These are phyloP conservation scores for Neoascia interrupta DNA, from an alignment of 2,888 invertebrate species.

Conservation along the genomic window DNA sequence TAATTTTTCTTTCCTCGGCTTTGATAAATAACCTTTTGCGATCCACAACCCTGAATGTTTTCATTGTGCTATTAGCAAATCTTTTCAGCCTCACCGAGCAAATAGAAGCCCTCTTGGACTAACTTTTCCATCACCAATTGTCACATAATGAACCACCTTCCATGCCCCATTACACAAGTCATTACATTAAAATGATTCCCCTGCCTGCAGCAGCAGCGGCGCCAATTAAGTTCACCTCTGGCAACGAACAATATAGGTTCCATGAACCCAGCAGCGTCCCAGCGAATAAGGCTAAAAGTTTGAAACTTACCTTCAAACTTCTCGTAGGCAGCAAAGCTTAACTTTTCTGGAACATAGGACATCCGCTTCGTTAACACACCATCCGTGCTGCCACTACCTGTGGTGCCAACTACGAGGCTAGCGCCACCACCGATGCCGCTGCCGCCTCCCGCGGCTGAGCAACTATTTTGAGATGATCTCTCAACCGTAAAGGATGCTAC, in stretches of 20 bases:
- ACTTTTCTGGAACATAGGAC: conserved; percentile 90
- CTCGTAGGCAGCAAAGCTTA: conserved; percentile 92
- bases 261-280: background rate
- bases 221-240: conserved; percentile 28
- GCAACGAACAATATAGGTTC: conserved; percentile 51
- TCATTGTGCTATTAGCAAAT: no score
- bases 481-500: conserved; percentile 91
- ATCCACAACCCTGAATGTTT: no score
- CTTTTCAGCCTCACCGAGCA: no score
- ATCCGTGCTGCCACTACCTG: conserved; percentile 43
- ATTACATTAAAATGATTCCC: conserved; percentile 37
- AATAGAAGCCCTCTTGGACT: no score
- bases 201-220: conserved; percentile 5
- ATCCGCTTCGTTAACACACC: conserved; percentile 82
- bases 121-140: no score
- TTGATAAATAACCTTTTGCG: no score
- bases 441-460: conserved; percentile 50
- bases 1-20: no score
- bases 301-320: conserved; percentile 92
- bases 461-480: conserved; percentile 80
- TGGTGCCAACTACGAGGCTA: conserved; percentile 4
- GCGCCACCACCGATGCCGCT: conserved; percentile 45
- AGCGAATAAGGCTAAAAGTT: no score
- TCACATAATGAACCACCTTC: conserved; percentile 47
- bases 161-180: conserved; percentile 52